A percentile compares a stretch with the other conserved stretches of the same genome.
These are phyloP conservation scores for Musca domestica DNA, from an alignment of 1,140 invertebrate genomes.

Conservation along the genomic window DNA sequence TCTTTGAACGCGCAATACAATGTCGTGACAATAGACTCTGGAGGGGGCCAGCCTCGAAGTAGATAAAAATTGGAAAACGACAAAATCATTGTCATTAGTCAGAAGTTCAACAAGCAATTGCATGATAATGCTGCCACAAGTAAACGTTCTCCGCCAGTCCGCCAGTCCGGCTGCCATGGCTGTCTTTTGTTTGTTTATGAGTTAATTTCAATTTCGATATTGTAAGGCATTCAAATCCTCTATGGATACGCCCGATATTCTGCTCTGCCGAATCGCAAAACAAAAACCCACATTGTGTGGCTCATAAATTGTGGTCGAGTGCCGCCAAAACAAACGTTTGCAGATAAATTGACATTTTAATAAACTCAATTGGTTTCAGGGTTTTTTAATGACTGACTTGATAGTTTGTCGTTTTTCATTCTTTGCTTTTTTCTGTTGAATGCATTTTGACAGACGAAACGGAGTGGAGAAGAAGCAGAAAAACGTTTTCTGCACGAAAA, in stretches of 20 bases:
- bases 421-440: no score
- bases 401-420: no score
- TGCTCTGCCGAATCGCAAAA: no score
- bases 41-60: not conserved
- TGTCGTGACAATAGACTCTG: slow-evolving; percentile 13
- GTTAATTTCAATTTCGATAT: not conserved
- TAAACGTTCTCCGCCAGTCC: not conserved
- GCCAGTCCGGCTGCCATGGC: not conserved
- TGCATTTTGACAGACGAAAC: no score
- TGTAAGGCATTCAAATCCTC: not conserved
- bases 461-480: not conserved
- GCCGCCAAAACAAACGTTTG: not conserved
- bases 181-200: not conserved
- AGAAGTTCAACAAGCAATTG: slow-evolving; percentile 10
- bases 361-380: slow-evolving; percentile 20
- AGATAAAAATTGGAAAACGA: not conserved
- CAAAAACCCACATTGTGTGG: no score
- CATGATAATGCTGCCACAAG: not conserved
- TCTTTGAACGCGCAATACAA: not conserved
- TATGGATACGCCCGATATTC: no score
- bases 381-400: not conserved
- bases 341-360: slow-evolving; percentile 21
- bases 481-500: not conserved
- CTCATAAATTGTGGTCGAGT: no score
- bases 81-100: slow-evolving; percentile 16